Base-by-base conservation (phyloP, 2,888 invertebrate genomes). In the Julus scanicus region DNA sequence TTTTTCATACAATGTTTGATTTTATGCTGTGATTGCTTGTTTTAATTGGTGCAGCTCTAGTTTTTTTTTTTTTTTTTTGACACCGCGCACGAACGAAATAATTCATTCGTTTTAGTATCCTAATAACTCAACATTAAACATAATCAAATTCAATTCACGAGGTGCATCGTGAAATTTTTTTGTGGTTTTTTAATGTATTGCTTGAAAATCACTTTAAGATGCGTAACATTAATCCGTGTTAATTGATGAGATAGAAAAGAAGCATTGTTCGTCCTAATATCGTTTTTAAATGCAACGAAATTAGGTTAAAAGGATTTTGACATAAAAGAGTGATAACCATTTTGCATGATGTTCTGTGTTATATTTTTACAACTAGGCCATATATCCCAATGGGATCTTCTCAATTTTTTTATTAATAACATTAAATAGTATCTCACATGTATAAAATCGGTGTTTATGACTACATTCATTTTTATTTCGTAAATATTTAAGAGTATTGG, bases 291-390 rank as follows among this genome's bases (percentile, higher is more conserved):
- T 20, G 63, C n/a, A 63, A 63, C 63, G 63, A 63, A 63, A 63
- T 63, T 63, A n/a, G 63, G 63, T 63, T 63, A 63, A 63, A 63
- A 63, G 63, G 63, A 20, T 63, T 63, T 63, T 63, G 63, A 63
- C 63, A 63, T 63, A 63, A 63, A 63, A 63, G 13, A 53, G n/a
- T 63, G 63, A 63, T 63, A 63, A 63, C 63, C n/a, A 63, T 63
- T 63, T 63, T 63, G n/a, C 63, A 63, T 20, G 63, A 4, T 63
- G 63, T 9, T 63, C n/a, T n/a, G n/a, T 20, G n/a, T n/a, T 63
- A 63, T n/a, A 63, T 63, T 29, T 29, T 29, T 9, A 20, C 20
- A 63, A 63, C 20, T 63, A n/a, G 63, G 63, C n/a, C 63, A 63
- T 63, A 20, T 53, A 53, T 53, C 13, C 8, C 63, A 63, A 20